A percentile compares a stretch with the other conserved stretches of the same genome.
phyloP scores from a whole-genome alignment of 2,888 invertebrate species.

The Pachymerium ferrugineum region DNA sequence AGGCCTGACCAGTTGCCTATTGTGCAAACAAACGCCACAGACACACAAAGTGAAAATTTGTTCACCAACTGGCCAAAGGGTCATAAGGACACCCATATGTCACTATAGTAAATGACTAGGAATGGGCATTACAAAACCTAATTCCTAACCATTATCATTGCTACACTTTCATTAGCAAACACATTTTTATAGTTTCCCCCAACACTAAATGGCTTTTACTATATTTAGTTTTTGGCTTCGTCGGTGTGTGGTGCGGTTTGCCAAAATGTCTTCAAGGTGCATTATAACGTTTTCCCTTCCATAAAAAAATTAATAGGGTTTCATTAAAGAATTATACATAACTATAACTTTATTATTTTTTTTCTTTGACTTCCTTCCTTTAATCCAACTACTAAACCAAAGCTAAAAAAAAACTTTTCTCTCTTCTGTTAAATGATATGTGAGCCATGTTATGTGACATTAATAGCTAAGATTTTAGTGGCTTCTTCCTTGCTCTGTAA shows the following conservation, averaged over 20 bases:
- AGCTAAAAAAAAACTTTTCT: too few relatives aligned
- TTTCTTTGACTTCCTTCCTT: too few relatives aligned
- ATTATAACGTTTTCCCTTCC: not conserved
- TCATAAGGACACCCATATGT: not conserved
- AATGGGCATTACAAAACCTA: not conserved
- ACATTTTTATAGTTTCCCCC: not conserved
- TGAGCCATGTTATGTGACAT: too few relatives aligned
- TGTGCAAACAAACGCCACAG: constrained; percentile 8
- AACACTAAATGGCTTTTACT: not conserved
- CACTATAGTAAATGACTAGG: not conserved
- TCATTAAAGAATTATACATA: too few relatives aligned
- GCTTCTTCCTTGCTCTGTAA: too few relatives aligned
- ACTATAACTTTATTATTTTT: too few relatives aligned
- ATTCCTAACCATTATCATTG: not conserved
- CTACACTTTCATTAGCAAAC: not conserved
- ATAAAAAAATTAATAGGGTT: too few relatives aligned
- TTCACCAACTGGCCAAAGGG: not conserved
- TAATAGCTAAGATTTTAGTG: too few relatives aligned
- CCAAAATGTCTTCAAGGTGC: constrained; percentile 9
- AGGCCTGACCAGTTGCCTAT: not conserved
- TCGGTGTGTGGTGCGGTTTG: not conserved
- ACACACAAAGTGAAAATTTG: constrained; percentile 27
- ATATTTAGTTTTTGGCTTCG: constrained; percentile 16
- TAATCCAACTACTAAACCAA: too few relatives aligned
- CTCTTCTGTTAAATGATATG: too few relatives aligned